Conservation (phyloP, 2,113 vertebrate species). For the Hippopotamus amphibius region DNA sequence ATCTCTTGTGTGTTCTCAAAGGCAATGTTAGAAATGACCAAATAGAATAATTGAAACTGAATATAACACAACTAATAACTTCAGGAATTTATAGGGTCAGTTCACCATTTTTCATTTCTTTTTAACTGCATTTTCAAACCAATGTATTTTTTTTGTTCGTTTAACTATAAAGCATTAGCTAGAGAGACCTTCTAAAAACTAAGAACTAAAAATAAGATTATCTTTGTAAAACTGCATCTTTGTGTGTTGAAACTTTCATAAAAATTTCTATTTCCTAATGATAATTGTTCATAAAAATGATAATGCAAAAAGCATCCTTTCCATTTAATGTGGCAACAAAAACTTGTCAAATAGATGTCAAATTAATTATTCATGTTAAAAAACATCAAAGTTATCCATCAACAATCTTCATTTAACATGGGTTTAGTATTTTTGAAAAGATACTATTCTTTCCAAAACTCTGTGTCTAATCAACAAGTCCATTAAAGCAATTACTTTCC, state of each 20-base stretch:
- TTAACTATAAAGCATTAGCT: background rate
- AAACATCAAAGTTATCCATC: background rate
- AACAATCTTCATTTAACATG: background rate
- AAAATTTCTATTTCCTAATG: background rate
- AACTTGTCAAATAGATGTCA: background rate
- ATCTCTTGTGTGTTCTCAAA: background rate
- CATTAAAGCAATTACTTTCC: background rate
- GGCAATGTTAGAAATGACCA: background rate
- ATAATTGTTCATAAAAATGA: background rate
- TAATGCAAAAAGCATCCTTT: background rate
- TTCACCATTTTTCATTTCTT: background rate
- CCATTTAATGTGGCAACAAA: background rate
- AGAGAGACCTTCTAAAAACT: background rate
- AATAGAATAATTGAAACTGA: background rate
- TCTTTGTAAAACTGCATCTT: background rate
- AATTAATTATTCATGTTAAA: background rate
- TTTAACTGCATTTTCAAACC: background rate
- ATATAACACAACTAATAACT: background rate
- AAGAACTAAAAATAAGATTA: background rate
- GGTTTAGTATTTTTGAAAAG: background rate
- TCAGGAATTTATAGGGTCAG: background rate
- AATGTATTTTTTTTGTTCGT: background rate
- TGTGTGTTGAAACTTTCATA: background rate
- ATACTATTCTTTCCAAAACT: background rate
- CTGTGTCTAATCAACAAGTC: background rate